Evolutionary conservation across 2,113 vertebrate genomes (phyloP), one percentile per base, ranked within the genome.

Genomic region (Baryphthengus martii): DNA sequence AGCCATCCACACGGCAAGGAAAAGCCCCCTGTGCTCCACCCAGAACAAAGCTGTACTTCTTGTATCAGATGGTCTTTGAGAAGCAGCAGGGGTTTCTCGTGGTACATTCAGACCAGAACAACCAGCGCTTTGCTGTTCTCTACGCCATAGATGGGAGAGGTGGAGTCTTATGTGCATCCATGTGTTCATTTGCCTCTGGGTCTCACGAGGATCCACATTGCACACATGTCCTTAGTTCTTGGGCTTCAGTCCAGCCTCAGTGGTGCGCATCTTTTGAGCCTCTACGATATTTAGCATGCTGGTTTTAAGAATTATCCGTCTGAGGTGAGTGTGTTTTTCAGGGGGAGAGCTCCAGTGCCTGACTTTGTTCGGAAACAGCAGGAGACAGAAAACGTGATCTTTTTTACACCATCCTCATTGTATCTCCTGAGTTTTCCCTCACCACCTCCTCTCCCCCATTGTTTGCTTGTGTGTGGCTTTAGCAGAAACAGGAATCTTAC

Each of bases 401-500:
- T 81, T 94, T 80, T 42, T 10, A 76, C 72, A 82, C 81, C 42
- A 47, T 79, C 58, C 58, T 86, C 2, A 49, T 67, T 65, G 9
- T 75, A 59, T 39, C 76, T 95, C 50, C 26, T n/a, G 44, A 72
- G 89, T 75, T 82, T 92, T 86, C 55, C 26, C 13, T 70, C 47
- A 92, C 50, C 87, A 55, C 78, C 59, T 88, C 19, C 31, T 83
- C 72, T 83, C 25, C 49, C 75, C 53, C 68, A 42, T 45, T 11
- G 0, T 78, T 87, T 85, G 71, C 83, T 95, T 81, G 66, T 58
- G n/a, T 73, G 62, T 95, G 89, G 86, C 77, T 62, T 70, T 74
- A 77, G 45, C 61, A 63, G 94, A 87, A 88, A 72, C 37, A 89
- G 68, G 50, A 93, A 85, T 93, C 71, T 77, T 93, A 88, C 92